These are phyloP conservation scores for Solenopsis invicta DNA, from an alignment of 1,140 invertebrate species.

Conservation along the genomic window DNA sequence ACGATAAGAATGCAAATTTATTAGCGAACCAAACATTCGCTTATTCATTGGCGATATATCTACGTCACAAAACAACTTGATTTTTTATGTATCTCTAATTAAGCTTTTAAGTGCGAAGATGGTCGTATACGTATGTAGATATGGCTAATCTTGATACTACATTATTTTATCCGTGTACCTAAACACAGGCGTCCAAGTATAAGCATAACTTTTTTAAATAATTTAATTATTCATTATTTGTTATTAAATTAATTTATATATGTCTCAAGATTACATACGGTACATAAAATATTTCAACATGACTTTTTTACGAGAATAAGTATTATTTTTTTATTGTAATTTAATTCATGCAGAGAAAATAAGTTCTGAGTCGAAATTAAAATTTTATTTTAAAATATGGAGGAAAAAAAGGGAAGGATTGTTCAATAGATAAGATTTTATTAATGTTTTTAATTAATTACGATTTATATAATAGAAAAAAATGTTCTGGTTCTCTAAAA, in stretches of 20 bases:
- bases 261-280: slow-evolving; percentile 5
- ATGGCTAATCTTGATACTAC: background rate
- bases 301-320: background rate
- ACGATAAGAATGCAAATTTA: slow-evolving; percentile 56
- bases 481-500: background rate
- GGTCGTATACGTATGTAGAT: slow-evolving; percentile 6
- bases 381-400: background rate
- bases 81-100: slow-evolving; percentile 50
- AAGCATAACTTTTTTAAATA: slow-evolving; percentile 58
- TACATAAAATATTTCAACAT: background rate
- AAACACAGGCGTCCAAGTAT: slow-evolving; percentile 45
- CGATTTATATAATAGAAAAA: too few relatives aligned
- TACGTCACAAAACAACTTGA: slow-evolving; percentile 35
- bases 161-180: slow-evolving; percentile 33
- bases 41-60: slow-evolving; percentile 63
- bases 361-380: background rate
- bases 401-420: background rate
- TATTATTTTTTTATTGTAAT: background rate
- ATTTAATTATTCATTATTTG: slow-evolving; percentile 65
- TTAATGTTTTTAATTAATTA: background rate
- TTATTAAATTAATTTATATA: slow-evolving; percentile 14
- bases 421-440: slow-evolving; percentile 14
- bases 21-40: background rate
- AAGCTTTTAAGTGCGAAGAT: background rate
- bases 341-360: background rate